Evolutionary conservation across 2,888 invertebrate genomes (phyloP).

Genomic region (Muschampia plurimacula): DNA sequence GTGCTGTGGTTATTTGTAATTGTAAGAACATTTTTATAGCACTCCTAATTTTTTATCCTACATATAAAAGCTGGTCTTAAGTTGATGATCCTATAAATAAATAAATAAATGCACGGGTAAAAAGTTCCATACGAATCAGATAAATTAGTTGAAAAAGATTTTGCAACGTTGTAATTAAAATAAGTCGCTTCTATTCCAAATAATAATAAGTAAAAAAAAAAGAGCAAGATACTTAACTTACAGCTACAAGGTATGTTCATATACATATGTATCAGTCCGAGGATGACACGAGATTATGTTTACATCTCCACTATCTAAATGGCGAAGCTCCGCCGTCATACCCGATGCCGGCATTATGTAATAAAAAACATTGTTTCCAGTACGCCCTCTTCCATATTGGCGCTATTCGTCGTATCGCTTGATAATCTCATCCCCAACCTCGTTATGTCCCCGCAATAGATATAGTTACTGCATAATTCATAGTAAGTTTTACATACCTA

Average conservation of each 20-base stretch:
- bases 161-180: too few species aligned
- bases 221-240: conserved; percentile 58
- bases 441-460: conserved; percentile 15
- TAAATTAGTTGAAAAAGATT: too few species aligned
- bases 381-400: conserved; percentile 1
- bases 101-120: too few species aligned
- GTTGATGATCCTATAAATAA: too few species aligned
- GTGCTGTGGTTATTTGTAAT: too few species aligned
- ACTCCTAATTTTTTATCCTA: too few species aligned
- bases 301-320: conserved; percentile 73
- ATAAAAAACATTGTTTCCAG: conserved; percentile 63
- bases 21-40: too few species aligned
- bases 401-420: conserved; percentile 27
- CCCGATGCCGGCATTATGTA: conserved; percentile 63
- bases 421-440: conserved; percentile 21
- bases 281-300: conserved; percentile 77
- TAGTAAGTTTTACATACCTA: neutral
- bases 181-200: too few species aligned
- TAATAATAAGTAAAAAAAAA: too few species aligned
- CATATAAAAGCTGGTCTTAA: too few species aligned
- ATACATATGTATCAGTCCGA: conserved; percentile 54
- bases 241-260: neutral
- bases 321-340: conserved; percentile 69
- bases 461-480: neutral
- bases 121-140: too few species aligned